phyloP scores from a whole-genome alignment of 2,888 invertebrate species.

The Melinaea menophilus region DNA sequence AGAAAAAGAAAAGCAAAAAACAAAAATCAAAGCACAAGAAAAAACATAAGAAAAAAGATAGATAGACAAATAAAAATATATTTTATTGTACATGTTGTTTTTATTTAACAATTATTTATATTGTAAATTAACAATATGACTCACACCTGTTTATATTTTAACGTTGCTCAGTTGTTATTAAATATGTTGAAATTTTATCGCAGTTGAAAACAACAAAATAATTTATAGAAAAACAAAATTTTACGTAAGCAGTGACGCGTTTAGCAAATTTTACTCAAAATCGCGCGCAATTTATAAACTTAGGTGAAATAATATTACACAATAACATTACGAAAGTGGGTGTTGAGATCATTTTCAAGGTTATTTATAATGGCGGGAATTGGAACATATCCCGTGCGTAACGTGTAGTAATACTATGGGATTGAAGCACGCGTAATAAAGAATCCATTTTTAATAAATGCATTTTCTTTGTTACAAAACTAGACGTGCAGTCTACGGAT shows the following conservation, averaged over 20 bases:
- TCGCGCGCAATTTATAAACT: conserved; percentile 49
- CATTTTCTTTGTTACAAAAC: conserved; percentile 40
- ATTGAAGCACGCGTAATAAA: conserved; percentile 18
- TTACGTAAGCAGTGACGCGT: conserved; percentile 4
- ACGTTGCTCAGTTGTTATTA: too few species aligned
- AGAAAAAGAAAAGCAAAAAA: conserved; percentile 70
- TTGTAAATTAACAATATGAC: not conserved
- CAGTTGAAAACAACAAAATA: too few species aligned
- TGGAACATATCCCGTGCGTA: conserved; percentile 35
- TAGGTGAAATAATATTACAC: conserved; percentile 55
- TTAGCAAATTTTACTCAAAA: conserved; percentile 38
- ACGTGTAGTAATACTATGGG: conserved; percentile 8
- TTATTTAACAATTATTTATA: not conserved
- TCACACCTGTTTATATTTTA: not conserved
- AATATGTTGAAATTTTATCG: too few species aligned
- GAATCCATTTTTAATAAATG: conserved; percentile 35
- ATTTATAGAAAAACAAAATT: not conserved
- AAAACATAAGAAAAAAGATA: conserved; percentile 66
- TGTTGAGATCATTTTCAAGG: conserved; percentile 58
- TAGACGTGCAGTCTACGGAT: conserved; percentile 53
- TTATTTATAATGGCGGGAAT: conserved; percentile 64
- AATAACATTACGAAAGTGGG: conserved; percentile 56
- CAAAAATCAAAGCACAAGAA: conserved; percentile 66
- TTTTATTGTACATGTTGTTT: conserved; percentile 1
- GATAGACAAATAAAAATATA: conserved; percentile 31